Conservation (phyloP, 2,888 invertebrate genomes). For the Euzetes globulus region DNA sequence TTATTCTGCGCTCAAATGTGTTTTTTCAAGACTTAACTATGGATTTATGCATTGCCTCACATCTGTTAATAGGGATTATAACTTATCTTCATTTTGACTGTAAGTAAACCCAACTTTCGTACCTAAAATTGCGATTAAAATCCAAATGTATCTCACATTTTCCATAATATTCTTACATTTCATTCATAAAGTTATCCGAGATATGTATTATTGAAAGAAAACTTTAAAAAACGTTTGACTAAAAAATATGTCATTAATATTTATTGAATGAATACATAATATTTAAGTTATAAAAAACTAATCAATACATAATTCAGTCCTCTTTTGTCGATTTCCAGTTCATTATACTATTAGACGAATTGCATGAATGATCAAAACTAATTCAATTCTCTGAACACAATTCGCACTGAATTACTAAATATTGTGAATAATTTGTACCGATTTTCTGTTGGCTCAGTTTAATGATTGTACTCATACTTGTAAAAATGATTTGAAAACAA, state of each 20-base stretch:
- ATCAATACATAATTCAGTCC: not conserved
- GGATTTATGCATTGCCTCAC: not conserved
- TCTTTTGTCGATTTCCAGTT: not conserved
- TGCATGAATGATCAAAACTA: slow-evolving; percentile 1
- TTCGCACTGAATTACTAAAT: not conserved
- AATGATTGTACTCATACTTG: too few relatives aligned
- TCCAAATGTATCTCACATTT: not conserved
- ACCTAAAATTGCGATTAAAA: not conserved
- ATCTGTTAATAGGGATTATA: slow-evolving; percentile 1
- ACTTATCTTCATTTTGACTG: not conserved
- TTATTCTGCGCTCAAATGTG: not conserved
- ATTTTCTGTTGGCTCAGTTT: too few relatives aligned
- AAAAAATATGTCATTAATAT: not conserved
- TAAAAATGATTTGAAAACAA: too few relatives aligned
- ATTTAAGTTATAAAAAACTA: not conserved
- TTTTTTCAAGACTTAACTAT: not conserved
- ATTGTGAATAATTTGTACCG: not conserved
- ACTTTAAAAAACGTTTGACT: too few relatives aligned
- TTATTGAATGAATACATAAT: not conserved
- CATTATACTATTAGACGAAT: not conserved
- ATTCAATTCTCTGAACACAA: not conserved
- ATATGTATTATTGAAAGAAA: too few relatives aligned
- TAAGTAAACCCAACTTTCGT: not conserved
- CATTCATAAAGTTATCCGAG: too few relatives aligned
- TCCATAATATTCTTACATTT: too few relatives aligned